phyloP scores from a whole-genome alignment of 2,888 invertebrate species.

The Germaria angustata region DNA sequence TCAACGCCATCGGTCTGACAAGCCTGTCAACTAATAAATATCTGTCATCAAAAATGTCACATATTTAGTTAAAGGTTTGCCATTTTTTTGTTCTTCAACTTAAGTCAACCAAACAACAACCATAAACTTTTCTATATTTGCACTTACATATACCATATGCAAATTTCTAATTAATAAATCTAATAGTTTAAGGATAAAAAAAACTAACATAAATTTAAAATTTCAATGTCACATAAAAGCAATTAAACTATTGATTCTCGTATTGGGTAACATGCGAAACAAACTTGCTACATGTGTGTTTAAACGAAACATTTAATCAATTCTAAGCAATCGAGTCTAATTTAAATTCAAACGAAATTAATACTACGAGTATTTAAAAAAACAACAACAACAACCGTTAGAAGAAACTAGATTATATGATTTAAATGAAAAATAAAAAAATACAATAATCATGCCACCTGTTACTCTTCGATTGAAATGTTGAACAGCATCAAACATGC shows the following conservation, averaged over 20 bases:
- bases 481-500: conserved; percentile 44
- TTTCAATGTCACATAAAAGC: conserved; percentile 17
- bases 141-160: no score
- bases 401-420: conserved; percentile 13
- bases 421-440: conserved; percentile 38
- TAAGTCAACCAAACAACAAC: no score
- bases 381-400: conserved; percentile 50
- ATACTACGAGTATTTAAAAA: background rate
- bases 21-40: no score
- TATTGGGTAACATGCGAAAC: no score
- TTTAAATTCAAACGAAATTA: conserved; percentile 22
- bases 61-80: no score
- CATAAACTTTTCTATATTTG: no score
- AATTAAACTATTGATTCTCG: background rate
- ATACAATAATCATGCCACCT: conserved; percentile 52
- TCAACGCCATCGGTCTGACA: no score
- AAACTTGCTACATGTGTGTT: background rate
- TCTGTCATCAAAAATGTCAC: no score
- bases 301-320: background rate
- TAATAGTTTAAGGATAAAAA: no score
- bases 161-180: no score
- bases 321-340: conserved; percentile 3
- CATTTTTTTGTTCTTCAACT: no score
- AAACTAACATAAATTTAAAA: background rate
- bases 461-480: conserved; percentile 26